Evolutionary conservation across 2,113 vertebrate genomes (phyloP).

Genomic region (Orientallactaga bullata): DNA sequence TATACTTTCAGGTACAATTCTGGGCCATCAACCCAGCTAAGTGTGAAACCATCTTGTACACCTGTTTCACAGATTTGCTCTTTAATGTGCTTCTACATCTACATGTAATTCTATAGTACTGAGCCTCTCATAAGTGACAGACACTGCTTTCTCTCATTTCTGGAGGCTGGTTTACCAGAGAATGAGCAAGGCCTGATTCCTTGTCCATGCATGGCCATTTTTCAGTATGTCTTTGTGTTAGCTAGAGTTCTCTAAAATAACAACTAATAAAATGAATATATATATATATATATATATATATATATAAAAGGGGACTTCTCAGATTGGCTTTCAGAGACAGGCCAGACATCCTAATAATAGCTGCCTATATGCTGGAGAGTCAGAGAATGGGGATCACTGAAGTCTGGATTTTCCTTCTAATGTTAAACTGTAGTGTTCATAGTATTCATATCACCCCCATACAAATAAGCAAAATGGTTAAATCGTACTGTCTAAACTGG

Average conservation of each 20-base stretch:
- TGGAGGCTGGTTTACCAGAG: not conserved
- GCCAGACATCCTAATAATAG: too few species aligned
- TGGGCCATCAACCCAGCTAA: not conserved
- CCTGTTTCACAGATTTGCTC: not conserved
- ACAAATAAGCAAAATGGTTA: not conserved
- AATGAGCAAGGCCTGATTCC: too few species aligned
- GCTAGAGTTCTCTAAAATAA: not conserved
- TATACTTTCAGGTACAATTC: not conserved
- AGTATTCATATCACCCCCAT: not conserved
- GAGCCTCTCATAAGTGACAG: not conserved
- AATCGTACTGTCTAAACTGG: not conserved
- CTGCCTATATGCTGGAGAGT: too few species aligned
- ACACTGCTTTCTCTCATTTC: not conserved
- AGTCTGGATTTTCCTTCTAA: too few species aligned
- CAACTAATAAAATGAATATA: not conserved
- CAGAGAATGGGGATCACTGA: too few species aligned
- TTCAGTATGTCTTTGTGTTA: too few species aligned
- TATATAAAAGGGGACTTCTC: too few species aligned
- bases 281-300: too few species aligned
- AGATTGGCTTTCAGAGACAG: too few species aligned
- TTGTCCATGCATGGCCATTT: not conserved
- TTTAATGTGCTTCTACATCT: not conserved
- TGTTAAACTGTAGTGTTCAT: not conserved
- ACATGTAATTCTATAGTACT: too few species aligned
- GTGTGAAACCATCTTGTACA: not conserved